Percentiles rank a stretch among this genome's conserved stretches.
Evolutionary conservation across 2,113 vertebrate genomes (phyloP).

Genomic region (Muntiacus muntjak): DNA sequence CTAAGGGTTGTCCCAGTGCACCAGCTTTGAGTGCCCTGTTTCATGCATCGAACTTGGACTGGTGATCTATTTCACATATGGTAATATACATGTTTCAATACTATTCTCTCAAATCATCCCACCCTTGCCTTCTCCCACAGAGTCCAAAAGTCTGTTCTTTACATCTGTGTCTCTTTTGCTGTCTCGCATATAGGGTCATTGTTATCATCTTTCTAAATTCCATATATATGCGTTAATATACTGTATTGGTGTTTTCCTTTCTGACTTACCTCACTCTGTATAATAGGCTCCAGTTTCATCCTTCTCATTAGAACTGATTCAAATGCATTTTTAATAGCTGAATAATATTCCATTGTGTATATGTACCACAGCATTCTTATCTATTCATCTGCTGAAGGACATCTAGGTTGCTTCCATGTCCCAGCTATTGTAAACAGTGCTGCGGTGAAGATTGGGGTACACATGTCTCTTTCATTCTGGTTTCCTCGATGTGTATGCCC

Average conservation of each 20-base stretch:
- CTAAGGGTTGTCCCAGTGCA: not conserved
- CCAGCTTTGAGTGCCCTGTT: not conserved
- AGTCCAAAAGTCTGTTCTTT: not conserved
- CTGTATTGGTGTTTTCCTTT: not conserved
- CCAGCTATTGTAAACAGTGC: not conserved
- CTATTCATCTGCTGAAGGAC: not conserved
- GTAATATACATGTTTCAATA: not conserved
- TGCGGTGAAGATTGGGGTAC: not conserved
- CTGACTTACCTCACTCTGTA: not conserved
- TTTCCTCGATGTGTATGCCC: not conserved
- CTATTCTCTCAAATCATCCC: not conserved
- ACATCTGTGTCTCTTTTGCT: not conserved
- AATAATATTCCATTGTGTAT: not conserved
- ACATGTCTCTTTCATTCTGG: not conserved
- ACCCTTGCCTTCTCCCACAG: not conserved
- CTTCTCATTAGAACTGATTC: not conserved
- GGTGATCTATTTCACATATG: not conserved
- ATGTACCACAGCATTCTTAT: not conserved
- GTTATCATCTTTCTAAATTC: not conserved
- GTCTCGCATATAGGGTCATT: not conserved
- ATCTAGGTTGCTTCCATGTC: not conserved
- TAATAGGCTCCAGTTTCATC: not conserved
- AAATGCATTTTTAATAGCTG: not conserved
- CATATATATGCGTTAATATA: accelerated
- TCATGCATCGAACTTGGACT: not conserved